Conservation (phyloP, 2,888 invertebrate genomes). For the Heliconius cydno region DNA sequence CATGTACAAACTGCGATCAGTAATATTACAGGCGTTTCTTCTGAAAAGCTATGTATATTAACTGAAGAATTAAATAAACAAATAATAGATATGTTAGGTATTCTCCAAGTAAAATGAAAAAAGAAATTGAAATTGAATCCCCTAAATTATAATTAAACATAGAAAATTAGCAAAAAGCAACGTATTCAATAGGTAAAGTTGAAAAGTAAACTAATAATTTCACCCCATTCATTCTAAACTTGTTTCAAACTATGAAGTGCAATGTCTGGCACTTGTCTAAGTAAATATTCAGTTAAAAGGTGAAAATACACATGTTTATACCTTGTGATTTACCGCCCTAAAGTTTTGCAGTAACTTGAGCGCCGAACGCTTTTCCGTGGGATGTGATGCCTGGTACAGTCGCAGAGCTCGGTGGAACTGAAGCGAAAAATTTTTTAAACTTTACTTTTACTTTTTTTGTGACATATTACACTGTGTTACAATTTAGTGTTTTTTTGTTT, state of each 20-base stretch:
- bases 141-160: not conserved
- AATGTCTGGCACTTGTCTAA: not conserved
- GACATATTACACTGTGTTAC: not conserved
- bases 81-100: no score
- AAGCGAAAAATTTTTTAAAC: conserved; percentile 30
- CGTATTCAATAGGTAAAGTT: not conserved
- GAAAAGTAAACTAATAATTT: not conserved
- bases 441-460: no score
- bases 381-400: conserved; percentile 70
- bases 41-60: no score
- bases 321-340: conserved; percentile 70
- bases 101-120: no score
- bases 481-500: no score
- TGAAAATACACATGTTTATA: conserved; percentile 44
- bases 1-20: no score
- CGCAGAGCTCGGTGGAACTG: conserved; percentile 74
- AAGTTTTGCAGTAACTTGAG: conserved; percentile 71
- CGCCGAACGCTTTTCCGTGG: conserved; percentile 69
- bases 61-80: no score
- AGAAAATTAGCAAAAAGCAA: not conserved
- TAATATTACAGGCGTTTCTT: no score
- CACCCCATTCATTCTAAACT: not conserved
- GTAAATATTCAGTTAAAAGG: conserved; percentile 11
- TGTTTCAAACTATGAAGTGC: not conserved
- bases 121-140: no score